These are phyloP conservation scores for Falco biarmicus DNA, from an alignment of 2,797 vertebrate genomes.

Conservation along the genomic window DNA sequence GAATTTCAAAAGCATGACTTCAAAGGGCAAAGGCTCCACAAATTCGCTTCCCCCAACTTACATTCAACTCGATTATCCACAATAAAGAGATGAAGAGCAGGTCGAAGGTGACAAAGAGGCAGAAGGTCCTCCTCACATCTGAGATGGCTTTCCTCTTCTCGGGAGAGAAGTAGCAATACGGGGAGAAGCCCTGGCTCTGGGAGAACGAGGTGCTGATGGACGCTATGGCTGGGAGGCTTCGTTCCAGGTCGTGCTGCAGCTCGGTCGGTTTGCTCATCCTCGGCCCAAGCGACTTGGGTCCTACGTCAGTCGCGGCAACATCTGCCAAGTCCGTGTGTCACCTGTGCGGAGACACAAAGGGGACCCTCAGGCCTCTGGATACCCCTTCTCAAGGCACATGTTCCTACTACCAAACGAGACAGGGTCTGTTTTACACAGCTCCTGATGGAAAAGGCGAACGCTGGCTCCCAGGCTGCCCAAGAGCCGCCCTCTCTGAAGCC, in stretches of 20 bases:
- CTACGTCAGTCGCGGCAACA: neutral
- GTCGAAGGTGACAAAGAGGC: constrained; percentile 97
- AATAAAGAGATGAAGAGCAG: constrained; percentile 94
- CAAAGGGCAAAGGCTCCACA: neutral
- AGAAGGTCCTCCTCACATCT: constrained; percentile 95
- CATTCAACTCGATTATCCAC: constrained; percentile 97
- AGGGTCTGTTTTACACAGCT: neutral
- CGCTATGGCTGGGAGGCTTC: constrained; percentile 89
- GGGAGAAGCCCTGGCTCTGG: constrained; percentile 81
- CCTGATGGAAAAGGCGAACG: neutral
- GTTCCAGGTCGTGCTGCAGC: constrained; percentile 82
- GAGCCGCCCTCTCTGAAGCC: neutral
- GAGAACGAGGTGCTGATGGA: constrained; percentile 88
- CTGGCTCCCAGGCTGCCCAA: constrained; percentile 29
- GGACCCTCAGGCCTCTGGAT: neutral
- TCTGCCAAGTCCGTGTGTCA: constrained; percentile 14
- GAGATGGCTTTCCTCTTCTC: constrained; percentile 86
- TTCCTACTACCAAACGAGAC: neutral
- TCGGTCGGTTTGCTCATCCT: constrained; percentile 82
- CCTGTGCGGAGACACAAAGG: constrained; percentile 16
- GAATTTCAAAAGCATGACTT: neutral
- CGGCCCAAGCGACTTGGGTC: neutral
- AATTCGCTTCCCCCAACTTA: constrained; percentile 70
- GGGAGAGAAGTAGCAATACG: constrained; percentile 38
- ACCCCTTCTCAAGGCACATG: neutral